phyloP scores from a whole-genome alignment of 2,888 invertebrate genomes.

The Chironomus riparius region DNA sequence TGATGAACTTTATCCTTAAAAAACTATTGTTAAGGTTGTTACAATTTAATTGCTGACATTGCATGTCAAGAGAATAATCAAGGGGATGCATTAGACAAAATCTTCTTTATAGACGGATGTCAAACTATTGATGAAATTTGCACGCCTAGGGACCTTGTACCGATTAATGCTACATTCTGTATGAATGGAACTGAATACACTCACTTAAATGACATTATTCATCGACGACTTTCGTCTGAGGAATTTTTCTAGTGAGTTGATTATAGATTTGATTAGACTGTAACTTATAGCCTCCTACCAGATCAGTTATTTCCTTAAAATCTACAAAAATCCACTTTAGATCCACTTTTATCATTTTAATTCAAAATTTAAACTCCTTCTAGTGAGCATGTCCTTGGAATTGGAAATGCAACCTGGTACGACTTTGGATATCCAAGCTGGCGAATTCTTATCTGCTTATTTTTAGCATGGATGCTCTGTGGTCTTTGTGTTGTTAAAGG shows the following conservation, averaged over 20 bases:
- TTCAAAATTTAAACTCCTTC: too few species aligned
- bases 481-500: conserved; percentile 83
- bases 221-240: conserved; percentile 51
- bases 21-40: too few species aligned
- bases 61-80: conserved; percentile 44
- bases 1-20: too few species aligned
- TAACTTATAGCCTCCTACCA: too few species aligned
- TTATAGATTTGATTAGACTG: too few species aligned
- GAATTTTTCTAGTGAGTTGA: conserved; percentile 58
- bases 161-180: conserved; percentile 46
- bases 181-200: conserved; percentile 36
- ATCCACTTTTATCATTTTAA: too few species aligned
- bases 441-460: conserved; percentile 70
- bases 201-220: conserved; percentile 47
- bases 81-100: conserved; percentile 38
- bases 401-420: conserved; percentile 45
- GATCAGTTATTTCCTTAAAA: too few species aligned
- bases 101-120: conserved; percentile 43
- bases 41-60: conserved; percentile 53
- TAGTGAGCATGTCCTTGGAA: neutral
- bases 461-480: conserved; percentile 71
- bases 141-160: conserved; percentile 35
- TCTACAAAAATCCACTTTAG: too few species aligned
- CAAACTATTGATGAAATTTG: neutral
- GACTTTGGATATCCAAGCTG: conserved; percentile 68